phyloP scores from a whole-genome alignment of 2,113 vertebrate genomes.

The Mesocricetus auratus region DNA sequence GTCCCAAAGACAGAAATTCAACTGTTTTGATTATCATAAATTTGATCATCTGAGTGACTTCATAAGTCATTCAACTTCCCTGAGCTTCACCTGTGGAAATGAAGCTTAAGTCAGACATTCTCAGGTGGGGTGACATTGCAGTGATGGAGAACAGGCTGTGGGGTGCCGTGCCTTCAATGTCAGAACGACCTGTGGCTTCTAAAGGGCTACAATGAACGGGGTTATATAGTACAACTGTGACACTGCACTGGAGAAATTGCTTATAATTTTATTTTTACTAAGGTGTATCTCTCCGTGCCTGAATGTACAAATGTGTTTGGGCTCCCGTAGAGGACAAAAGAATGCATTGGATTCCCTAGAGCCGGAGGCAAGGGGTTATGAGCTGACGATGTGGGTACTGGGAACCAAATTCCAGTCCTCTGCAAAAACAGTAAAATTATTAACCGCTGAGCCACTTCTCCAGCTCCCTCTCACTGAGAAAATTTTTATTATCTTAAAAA shows the following conservation, averaged over 20 bases:
- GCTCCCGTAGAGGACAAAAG: neutral
- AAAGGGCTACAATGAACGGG: neutral
- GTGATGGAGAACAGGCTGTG: neutral
- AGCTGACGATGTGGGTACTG: neutral
- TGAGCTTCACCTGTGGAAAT: neutral
- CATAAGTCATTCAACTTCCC: neutral
- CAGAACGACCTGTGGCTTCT: neutral
- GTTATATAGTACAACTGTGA: neutral
- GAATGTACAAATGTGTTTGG: neutral
- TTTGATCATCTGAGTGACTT: neutral
- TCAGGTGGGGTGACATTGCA: neutral
- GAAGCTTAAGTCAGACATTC: neutral
- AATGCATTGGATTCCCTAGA: neutral
- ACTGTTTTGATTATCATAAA: constrained; percentile 8
- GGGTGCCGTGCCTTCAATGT: neutral
- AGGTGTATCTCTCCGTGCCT: neutral
- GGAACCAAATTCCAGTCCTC: neutral
- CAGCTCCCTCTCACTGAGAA: neutral
- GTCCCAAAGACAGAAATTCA: neutral
- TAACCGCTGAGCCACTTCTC: neutral
- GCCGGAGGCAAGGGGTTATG: neutral
- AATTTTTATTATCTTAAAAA: neutral
- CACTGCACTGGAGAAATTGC: neutral
- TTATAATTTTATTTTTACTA: neutral
- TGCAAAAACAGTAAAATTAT: neutral